Evolutionary conservation across 2,797 vertebrate species (phyloP).

Genomic region (Buphagus erythrorhynchus): DNA sequence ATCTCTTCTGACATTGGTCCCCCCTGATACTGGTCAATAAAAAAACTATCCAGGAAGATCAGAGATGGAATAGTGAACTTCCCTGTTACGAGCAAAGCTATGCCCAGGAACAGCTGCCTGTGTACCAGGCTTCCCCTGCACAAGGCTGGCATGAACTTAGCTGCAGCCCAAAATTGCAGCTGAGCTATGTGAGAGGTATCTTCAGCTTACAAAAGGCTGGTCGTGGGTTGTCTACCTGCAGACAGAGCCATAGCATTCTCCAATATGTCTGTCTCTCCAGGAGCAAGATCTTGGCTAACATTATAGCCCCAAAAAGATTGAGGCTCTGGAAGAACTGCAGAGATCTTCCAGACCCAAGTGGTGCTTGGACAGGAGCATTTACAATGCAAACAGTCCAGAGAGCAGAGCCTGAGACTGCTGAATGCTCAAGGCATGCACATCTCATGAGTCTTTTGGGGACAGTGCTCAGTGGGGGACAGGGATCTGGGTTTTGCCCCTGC

Average conservation of each 20-base stretch:
- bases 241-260: not conserved
- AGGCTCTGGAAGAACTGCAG: not conserved
- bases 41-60: not conserved
- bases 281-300: not conserved
- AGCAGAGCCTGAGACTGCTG: not conserved
- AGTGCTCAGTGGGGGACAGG: not conserved
- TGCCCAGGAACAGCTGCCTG: not conserved
- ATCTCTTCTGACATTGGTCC: not conserved
- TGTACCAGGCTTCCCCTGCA: not conserved
- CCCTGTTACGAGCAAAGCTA: not conserved
- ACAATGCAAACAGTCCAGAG: not conserved
- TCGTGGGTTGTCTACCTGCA: rapidly evolving
- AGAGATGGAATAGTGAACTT: not conserved
- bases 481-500: not conserved
- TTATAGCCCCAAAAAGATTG: not conserved
- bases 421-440: not conserved
- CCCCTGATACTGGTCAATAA: not conserved
- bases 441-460: not conserved
- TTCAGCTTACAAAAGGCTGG: not conserved
- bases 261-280: not conserved
- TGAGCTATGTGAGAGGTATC: rapidly evolving
- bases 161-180: not conserved
- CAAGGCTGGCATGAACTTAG: not conserved
- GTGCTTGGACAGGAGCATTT: not conserved
- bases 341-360: not conserved